Base-by-base conservation (phyloP, 2,113 vertebrate species). In the Lethenteron reissneri region DNA sequence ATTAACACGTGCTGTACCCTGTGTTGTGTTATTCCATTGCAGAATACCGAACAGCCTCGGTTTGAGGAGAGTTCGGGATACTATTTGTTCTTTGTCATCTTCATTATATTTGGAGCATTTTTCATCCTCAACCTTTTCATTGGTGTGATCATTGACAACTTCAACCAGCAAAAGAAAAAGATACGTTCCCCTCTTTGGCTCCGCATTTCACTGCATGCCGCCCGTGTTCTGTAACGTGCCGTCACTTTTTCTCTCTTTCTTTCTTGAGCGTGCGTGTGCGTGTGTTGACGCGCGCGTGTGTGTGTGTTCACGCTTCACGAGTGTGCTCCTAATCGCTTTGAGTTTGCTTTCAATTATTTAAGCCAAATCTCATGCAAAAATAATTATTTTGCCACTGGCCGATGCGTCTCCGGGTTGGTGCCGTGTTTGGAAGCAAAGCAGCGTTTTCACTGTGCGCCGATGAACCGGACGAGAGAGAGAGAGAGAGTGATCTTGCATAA, bases 131-230 rank as follows among this genome's bases (percentile, higher is more conserved):
- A 74, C 69, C 70, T 74, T 41, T 74, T 74, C 57, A 74, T 74
- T 72, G 73, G 73, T 58, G 71, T 74, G 58, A 74, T 74, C 69
- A 74, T 74, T 72, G 73, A 74, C 58, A 74, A 74, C 19, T 74
- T 74, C 62, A 74, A 74, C 71, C 71, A 70, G 14, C 60, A 71
- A 62, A 70, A 74, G 57, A 74, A 74, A 72, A 74, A 64, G 73
- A 70, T 74, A 58, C 71, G 73, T 71, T 58, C 11, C 56, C 64
- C 64, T 68, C n/a, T 68, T 17, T 68, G 64, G n/a, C n/a, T 25
- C n/a, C 25, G 64, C n/a, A n/a, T 68, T 68, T 68, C 25, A 25
- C 25, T 68, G 10, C 64, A 17, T 25, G n/a, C n/a, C 64, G 25
- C 25, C 64, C n/a, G n/a, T 11, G 64, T 17, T 11, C 64, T 2